A percentile compares a stretch with the other conserved stretches of the same genome.
phyloP scores from a whole-genome alignment of 2,113 vertebrate species.

The Dissostichus mawsoni region DNA sequence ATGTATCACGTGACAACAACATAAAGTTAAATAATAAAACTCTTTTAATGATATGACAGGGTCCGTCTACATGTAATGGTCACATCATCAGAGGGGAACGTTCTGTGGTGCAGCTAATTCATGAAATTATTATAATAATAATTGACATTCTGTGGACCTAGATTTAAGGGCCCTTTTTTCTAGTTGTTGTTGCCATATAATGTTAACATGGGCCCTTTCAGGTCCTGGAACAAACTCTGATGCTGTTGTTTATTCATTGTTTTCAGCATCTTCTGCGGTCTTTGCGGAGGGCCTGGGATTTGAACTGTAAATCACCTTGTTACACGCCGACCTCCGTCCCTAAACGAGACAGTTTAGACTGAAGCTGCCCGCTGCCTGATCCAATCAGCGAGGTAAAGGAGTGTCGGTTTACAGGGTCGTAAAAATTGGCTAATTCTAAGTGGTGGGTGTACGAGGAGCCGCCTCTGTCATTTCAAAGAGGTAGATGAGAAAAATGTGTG shows the following conservation, averaged over 20 bases:
- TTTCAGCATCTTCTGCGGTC: neutral
- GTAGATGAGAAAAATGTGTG: neutral
- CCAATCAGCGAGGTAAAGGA: constrained; percentile 13
- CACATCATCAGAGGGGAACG: neutral
- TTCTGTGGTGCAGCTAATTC: neutral
- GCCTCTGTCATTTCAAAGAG: constrained; percentile 49
- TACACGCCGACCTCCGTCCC: constrained; percentile 7
- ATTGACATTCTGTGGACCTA: too few relatives aligned
- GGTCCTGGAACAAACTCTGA: neutral
- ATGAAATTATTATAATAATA: neutral
- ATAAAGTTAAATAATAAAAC: neutral
- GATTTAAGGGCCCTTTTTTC: too few relatives aligned
- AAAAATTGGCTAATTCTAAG: constrained; percentile 49
- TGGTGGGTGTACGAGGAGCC: neutral
- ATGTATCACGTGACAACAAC: neutral
- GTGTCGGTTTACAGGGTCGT: constrained; percentile 47
- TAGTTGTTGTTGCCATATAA: too few relatives aligned
- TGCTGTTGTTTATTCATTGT: too few relatives aligned
- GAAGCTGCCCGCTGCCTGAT: constrained; percentile 36
- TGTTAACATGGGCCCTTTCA: neutral
- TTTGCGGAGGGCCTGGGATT: constrained; percentile 2
- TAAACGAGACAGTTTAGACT: constrained; percentile 21
- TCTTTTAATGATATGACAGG: neutral
- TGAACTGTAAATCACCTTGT: constrained; percentile 31
- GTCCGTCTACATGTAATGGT: neutral